phyloP scores from a whole-genome alignment of 2,113 vertebrate genomes.

The Toxostoma redivivum region DNA sequence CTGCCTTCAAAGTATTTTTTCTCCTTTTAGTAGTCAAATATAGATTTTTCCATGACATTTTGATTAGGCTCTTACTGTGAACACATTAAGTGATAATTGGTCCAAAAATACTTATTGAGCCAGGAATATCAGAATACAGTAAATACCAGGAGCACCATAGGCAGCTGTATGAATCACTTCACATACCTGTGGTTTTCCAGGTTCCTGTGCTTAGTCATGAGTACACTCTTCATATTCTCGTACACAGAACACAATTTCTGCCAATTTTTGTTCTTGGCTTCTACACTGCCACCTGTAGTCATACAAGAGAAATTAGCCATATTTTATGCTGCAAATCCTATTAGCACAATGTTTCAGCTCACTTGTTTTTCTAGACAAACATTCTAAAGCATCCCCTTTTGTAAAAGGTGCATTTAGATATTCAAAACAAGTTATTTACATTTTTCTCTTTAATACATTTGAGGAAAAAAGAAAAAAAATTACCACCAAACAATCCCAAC shows the following conservation, averaged over 20 bases:
- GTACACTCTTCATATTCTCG: slow-evolving; percentile 62
- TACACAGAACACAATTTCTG: slow-evolving; percentile 59
- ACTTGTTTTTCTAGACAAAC: not conserved
- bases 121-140: slow-evolving; percentile 34
- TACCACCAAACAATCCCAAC: not conserved
- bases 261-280: slow-evolving; percentile 69
- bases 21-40: not conserved
- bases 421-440: not conserved
- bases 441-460: not conserved
- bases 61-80: slow-evolving; percentile 34
- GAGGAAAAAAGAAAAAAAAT: not conserved
- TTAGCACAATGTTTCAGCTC: not conserved
- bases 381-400: not conserved
- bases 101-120: slow-evolving; percentile 25
- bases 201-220: slow-evolving; percentile 71
- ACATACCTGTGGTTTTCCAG: slow-evolving; percentile 79
- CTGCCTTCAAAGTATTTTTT: not conserved
- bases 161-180: slow-evolving; percentile 67
- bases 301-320: slow-evolving; percentile 65
- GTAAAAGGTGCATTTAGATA: not conserved
- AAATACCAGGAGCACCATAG: slow-evolving; percentile 56
- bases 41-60: slow-evolving; percentile 32
- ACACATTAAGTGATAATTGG: slow-evolving; percentile 28
- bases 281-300: slow-evolving; percentile 81
- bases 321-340: slow-evolving; percentile 27